A percentile compares a stretch with the other conserved stretches of the same genome.
Conservation (phyloP, 2,113 vertebrate genomes). For the Rhinolophus sinicus region DNA sequence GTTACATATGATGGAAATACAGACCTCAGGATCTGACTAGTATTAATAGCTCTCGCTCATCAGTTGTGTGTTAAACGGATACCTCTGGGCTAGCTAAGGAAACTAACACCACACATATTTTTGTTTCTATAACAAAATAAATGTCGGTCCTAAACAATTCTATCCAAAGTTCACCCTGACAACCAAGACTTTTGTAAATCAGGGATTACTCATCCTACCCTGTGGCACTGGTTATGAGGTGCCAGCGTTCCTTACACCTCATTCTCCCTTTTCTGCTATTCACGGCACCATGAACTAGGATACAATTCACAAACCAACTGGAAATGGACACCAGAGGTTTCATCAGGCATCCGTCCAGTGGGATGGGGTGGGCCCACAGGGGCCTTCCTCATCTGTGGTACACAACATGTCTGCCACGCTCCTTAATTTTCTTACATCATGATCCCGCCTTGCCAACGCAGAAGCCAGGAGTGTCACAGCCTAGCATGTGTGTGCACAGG, state of each 20-base stretch:
- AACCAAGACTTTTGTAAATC: background rate
- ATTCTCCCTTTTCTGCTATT: background rate
- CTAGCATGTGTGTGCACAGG: background rate
- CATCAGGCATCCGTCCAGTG: accelerated
- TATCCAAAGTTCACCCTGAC: background rate
- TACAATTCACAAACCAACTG: background rate
- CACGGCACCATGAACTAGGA: background rate
- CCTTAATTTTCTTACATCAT: background rate
- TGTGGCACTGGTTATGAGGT: accelerated
- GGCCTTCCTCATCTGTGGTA: accelerated
- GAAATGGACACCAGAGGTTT: background rate
- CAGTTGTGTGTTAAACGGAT: background rate
- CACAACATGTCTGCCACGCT: background rate
- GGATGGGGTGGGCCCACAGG: accelerated
- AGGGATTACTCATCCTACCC: accelerated
- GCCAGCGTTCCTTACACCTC: background rate
- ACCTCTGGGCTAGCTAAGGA: background rate
- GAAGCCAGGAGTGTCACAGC: background rate
- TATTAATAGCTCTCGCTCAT: background rate
- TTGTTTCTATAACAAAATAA: background rate
- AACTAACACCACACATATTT: background rate
- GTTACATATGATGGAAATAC: no score
- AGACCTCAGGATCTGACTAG: background rate
- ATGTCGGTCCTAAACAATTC: background rate
- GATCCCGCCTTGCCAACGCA: background rate